Evolutionary conservation across 64 coral and sea anemone species (phyloP).

Genomic region (Porites australiensis): DNA sequence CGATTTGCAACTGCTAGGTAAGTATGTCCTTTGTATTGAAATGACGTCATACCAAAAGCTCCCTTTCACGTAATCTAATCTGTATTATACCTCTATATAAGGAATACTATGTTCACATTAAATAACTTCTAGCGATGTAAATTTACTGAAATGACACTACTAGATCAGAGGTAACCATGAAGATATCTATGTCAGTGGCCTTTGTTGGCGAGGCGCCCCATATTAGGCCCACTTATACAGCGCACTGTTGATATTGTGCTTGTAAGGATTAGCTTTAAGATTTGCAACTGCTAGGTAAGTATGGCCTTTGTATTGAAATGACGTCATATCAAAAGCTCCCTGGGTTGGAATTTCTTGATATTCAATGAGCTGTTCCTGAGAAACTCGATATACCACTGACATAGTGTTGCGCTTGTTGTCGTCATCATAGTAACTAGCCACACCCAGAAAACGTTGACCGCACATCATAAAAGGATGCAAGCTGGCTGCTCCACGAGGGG

Average conservation of each 20-base stretch:
- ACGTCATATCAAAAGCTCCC: not conserved
- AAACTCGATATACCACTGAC: slow-evolving; percentile 14
- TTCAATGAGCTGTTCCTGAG: not conserved
- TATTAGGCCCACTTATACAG: slow-evolving; percentile 56
- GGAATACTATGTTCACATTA: no score
- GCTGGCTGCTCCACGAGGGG: not conserved
- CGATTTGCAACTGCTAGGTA: slow-evolving; percentile 5
- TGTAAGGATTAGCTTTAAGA: not conserved
- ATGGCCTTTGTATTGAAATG: not conserved
- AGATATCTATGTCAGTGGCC: no score
- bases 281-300: slow-evolving; percentile 23
- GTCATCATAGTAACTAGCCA: not conserved
- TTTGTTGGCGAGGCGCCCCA: no score
- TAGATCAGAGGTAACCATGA: no score
- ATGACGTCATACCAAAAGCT: not conserved
- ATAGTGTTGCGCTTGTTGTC: no score
- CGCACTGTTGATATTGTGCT: slow-evolving; percentile 39
- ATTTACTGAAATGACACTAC: no score
- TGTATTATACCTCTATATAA: no score
- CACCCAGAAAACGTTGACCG: not conserved
- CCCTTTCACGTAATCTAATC: not conserved
- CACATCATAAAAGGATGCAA: not conserved
- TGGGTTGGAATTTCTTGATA: not conserved
- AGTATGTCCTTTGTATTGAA: not conserved
- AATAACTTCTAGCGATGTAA: no score